Percentiles rank a stretch among this genome's conserved stretches.
These are phyloP conservation scores for Hemicordylus capensis DNA, from an alignment of 2,113 vertebrate genomes.

Conservation along the genomic window DNA sequence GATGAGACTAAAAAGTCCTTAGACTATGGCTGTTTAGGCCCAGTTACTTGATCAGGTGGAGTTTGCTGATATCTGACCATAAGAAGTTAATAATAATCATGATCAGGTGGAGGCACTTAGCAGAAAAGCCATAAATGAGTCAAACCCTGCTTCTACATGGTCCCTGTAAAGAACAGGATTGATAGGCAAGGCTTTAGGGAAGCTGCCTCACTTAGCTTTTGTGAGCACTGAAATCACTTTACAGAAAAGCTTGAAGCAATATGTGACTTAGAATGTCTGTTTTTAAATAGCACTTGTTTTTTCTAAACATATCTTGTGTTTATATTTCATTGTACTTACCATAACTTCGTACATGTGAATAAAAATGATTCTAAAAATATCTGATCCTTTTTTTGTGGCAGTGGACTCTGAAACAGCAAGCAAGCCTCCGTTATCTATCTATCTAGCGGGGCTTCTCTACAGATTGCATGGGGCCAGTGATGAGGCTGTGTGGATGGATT, in stretches of 20 bases:
- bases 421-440: background rate
- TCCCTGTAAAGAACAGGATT: background rate
- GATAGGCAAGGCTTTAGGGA: slow-evolving; percentile 1
- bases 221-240: slow-evolving; percentile 66
- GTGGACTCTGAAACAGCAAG: background rate
- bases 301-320: slow-evolving; percentile 67
- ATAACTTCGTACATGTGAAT: slow-evolving; percentile 66
- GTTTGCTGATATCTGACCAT: too few species aligned
- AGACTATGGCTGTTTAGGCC: slow-evolving; percentile 16
- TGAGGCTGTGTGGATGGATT: background rate
- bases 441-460: background rate
- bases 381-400: background rate
- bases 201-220: slow-evolving; percentile 50
- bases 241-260: slow-evolving; percentile 61
- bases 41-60: slow-evolving; percentile 32
- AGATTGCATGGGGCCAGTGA: background rate
- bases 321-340: slow-evolving; percentile 52
- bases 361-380: slow-evolving; percentile 45
- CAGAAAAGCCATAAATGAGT: slow-evolving; percentile 65
- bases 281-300: slow-evolving; percentile 59
- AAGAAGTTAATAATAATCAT: too few species aligned
- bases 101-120: slow-evolving; percentile 23
- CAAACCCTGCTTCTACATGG: slow-evolving; percentile 30
- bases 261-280: slow-evolving; percentile 56
- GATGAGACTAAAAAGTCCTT: slow-evolving; percentile 51